phyloP scores from a whole-genome alignment of 2,888 invertebrate genomes.

The Catocala sponsa region DNA sequence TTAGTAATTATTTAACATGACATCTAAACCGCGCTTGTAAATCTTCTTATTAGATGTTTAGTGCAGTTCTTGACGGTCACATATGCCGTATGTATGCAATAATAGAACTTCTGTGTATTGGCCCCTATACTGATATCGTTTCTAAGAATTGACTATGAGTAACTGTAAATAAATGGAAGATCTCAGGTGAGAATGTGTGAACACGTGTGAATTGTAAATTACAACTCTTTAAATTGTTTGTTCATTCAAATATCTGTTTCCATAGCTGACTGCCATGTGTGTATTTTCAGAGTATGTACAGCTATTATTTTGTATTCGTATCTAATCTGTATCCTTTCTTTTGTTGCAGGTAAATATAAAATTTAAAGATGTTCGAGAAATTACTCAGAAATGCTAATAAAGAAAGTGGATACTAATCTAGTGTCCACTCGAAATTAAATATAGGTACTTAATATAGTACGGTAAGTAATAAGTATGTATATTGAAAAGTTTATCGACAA shows the following conservation, averaged over 20 bases:
- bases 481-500: background rate
- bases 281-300: background rate
- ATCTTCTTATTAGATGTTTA: too few relatives aligned
- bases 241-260: too few relatives aligned
- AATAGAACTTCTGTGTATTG: background rate
- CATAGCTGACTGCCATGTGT: too few relatives aligned
- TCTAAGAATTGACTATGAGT: constrained; percentile 20
- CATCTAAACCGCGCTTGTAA: too few relatives aligned
- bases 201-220: constrained; percentile 3
- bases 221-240: too few relatives aligned
- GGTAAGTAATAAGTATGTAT: background rate
- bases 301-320: background rate
- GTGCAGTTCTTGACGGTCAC: too few relatives aligned
- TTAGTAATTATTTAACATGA: too few relatives aligned
- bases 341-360: constrained; percentile 15
- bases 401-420: too few relatives aligned
- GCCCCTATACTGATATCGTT: constrained; percentile 7
- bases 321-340: constrained; percentile 1
- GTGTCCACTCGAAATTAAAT: too few relatives aligned
- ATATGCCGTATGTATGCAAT: background rate
- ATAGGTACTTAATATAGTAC: too few relatives aligned
- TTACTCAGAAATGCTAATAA: too few relatives aligned
- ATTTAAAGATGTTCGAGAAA: background rate
- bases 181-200: constrained; percentile 1
- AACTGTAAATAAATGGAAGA: constrained; percentile 3